phyloP scores from a whole-genome alignment of 23 tunicate genomes.

The Styela plicata region DNA sequence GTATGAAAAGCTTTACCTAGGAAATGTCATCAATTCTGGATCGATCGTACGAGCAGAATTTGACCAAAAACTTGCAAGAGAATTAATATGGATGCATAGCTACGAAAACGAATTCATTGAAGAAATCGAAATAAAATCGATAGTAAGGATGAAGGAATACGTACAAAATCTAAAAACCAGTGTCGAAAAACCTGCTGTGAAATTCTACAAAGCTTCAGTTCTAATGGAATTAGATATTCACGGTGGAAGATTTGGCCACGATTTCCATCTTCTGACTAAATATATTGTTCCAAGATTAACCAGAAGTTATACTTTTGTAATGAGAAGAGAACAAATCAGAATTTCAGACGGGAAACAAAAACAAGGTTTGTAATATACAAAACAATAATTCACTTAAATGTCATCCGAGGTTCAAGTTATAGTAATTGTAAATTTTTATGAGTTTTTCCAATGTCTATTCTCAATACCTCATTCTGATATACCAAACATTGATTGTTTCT shows the following conservation, averaged over 20 bases:
- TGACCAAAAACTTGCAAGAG: not conserved
- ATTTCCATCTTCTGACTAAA: not conserved
- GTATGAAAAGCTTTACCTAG: slow-evolving; percentile 4
- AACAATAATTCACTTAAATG: not conserved
- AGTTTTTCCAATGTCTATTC: no score
- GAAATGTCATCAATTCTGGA: not conserved
- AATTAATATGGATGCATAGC: not conserved
- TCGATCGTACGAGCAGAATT: slow-evolving; percentile 4
- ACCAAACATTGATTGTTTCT: no score
- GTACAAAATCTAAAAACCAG: not conserved
- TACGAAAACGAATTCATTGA: not conserved
- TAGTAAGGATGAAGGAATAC: not conserved
- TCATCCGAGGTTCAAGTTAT: not conserved
- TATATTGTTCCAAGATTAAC: not conserved
- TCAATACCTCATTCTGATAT: no score
- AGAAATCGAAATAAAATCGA: not conserved
- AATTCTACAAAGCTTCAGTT: slow-evolving; percentile 12
- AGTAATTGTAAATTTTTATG: no score
- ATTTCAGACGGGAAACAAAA: not conserved
- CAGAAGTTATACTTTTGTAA: not conserved
- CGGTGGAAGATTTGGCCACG: not conserved
- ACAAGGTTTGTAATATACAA: not conserved
- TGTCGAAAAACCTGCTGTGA: not conserved
- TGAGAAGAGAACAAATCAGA: not conserved
- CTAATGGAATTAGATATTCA: not conserved